phyloP scores from a whole-genome alignment of 1,140 invertebrate genomes.

The Drosophila sucinea region DNA sequence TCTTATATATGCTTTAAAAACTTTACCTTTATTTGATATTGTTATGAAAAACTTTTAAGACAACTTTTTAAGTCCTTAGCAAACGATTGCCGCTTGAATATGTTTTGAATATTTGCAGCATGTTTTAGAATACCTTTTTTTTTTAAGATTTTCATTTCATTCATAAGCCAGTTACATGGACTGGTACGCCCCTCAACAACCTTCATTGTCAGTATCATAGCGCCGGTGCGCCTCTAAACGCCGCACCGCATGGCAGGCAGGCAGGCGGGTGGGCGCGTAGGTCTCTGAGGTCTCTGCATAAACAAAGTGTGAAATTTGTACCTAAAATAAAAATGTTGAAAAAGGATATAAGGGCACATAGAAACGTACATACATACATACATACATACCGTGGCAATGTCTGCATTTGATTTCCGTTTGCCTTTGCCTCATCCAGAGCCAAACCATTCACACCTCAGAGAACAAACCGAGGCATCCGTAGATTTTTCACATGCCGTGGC shows the following conservation, averaged over 20 bases:
- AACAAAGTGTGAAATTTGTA: conserved; percentile 79
- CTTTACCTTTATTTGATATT: too few species aligned
- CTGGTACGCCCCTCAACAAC: neutral
- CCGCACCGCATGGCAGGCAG: conserved; percentile 60
- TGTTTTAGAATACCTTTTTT: neutral
- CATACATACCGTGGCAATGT: conserved; percentile 37
- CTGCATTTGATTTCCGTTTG: conserved; percentile 78
- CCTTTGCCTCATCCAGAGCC: conserved; percentile 52
- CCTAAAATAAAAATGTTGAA: conserved; percentile 76
- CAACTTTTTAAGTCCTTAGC: neutral
- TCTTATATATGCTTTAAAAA: too few species aligned
- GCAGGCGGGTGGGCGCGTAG: conserved; percentile 6
- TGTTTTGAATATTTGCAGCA: neutral
- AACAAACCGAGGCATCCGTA: conserved; percentile 23
- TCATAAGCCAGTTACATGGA: conserved; percentile 4
- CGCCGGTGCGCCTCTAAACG: conserved; percentile 21
- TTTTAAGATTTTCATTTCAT: neutral
- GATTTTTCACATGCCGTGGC: conserved; percentile 79
- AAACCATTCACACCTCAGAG: conserved; percentile 49
- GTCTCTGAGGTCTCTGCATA: conserved; percentile 27
- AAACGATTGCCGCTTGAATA: neutral
- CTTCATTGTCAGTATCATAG: conserved; percentile 1
- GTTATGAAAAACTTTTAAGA: too few species aligned
- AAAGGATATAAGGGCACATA: conserved; percentile 24
- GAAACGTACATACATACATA: neutral